Evolutionary conservation across 2,113 vertebrate species (phyloP).

Genomic region (Acanthochromis polyacanthus): DNA sequence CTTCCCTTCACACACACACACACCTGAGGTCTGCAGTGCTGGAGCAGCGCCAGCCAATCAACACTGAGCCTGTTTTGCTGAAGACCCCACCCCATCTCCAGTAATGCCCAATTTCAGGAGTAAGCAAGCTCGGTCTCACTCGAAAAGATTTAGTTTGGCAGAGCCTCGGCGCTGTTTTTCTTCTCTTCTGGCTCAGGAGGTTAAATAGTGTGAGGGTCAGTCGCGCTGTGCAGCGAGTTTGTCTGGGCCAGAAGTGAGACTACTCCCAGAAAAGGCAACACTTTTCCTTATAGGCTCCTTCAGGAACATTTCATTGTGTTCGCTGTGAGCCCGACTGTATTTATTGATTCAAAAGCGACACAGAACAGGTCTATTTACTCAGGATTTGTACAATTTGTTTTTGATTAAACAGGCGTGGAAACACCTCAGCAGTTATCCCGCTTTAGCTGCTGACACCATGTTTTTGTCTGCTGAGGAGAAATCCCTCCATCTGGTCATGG

Average conservation of each 20-base stretch:
- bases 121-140: constrained; percentile 57
- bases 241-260: constrained; percentile 64
- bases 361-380: constrained; percentile 25
- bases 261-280: constrained; percentile 64
- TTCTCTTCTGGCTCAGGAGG: constrained; percentile 70
- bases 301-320: constrained; percentile 51
- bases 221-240: constrained; percentile 56
- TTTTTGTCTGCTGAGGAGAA: constrained; percentile 72
- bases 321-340: constrained; percentile 19
- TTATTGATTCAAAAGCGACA: constrained; percentile 54
- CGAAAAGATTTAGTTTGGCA: constrained; percentile 73
- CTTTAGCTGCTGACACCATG: constrained; percentile 69
- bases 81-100: constrained; percentile 60
- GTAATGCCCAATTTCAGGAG: constrained; percentile 73
- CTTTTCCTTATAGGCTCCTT: constrained; percentile 39
- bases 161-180: constrained; percentile 62
- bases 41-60: constrained; percentile 60
- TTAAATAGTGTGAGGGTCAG: constrained; percentile 70
- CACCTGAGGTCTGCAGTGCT: constrained; percentile 71
- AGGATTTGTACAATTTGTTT: constrained; percentile 66
- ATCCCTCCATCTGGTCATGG: constrained; percentile 81
- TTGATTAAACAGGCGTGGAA: constrained; percentile 52
- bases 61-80: constrained; percentile 31
- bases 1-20: constrained; percentile 59
- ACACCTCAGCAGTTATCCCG: constrained; percentile 55